Base-by-base conservation (phyloP, 92 coral and sea anemone genomes). In the Bergia sp. region DNA sequence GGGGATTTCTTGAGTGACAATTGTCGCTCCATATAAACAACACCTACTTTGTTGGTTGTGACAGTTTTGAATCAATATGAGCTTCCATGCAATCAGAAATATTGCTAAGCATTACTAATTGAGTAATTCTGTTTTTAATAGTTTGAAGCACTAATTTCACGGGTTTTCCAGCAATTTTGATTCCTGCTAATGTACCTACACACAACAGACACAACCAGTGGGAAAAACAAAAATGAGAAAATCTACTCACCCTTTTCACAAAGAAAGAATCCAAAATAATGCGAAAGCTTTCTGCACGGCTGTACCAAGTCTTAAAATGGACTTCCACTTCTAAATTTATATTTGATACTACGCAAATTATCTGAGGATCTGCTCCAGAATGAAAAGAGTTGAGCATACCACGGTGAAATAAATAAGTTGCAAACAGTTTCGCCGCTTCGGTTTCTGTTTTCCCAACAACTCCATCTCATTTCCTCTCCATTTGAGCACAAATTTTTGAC, bases 401-500 rank as follows among this genome's bases (percentile, higher is more conserved):
- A 23, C 73, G 8, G 7, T 66, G 73, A 66, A 66, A 66, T 66
- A 66, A 66, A 66, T 66, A 66, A 20, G 73, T 66, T 20, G 29
- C 2, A 66, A 66, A 66, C 73, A 66, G 20, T 66, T 66, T 66
- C 73, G 73, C 73, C 37, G 20, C 73, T 66, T 66, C 73, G 37
- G 73, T 66, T 66, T 20, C 73, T 23, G 73, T 66, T 66, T 23
- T 20, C 73, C 73, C n/a, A 66, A 3, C 37, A 66, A 20, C 29
- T 66, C 73, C 73, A 23, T 66, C 73, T 66, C 73, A 66, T 66
- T 66, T 66, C 73, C 73, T 23, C 73, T 66, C 73, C 73, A 66
- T 66, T 66, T 66, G 37, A 66, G n/a, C 73, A 23, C 73, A 66
- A 66, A 66, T 66, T 66, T 18, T 66, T 37, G 73, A 66, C 37